phyloP scores from a whole-genome alignment of 1,140 invertebrate genomes.

The Tetramorium simillimum region DNA sequence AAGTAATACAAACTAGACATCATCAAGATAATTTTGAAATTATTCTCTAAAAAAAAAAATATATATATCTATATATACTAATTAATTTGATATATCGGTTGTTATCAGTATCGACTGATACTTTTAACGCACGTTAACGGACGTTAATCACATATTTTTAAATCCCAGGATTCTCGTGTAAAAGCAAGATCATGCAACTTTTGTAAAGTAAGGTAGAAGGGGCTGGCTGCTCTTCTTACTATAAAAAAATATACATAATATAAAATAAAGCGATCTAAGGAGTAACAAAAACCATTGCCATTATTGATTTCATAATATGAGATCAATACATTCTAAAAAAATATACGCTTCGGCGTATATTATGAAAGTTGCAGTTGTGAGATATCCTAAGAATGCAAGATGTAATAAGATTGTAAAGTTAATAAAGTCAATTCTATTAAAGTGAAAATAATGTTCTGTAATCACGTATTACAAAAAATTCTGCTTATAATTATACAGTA shows the following conservation, averaged over 20 bases:
- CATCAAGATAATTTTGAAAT: neutral
- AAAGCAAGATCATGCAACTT: slow-evolving; percentile 57
- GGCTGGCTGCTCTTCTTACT: slow-evolving; percentile 21
- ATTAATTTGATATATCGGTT: neutral
- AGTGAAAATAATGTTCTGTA: neutral
- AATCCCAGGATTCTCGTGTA: slow-evolving; percentile 24
- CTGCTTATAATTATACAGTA: neutral
- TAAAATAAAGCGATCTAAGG: slow-evolving; percentile 15
- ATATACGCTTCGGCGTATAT: slow-evolving; percentile 5
- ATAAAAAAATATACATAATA: slow-evolving; percentile 42
- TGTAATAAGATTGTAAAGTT: slow-evolving; percentile 13
- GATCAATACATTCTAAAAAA: slow-evolving; percentile 52
- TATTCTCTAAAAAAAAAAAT: neutral
- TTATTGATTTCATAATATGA: slow-evolving; percentile 33
- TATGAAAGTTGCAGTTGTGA: slow-evolving; percentile 46
- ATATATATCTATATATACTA: neutral
- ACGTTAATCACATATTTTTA: slow-evolving; percentile 33
- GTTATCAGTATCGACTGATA: neutral
- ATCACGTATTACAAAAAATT: neutral
- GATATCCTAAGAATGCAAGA: slow-evolving; percentile 76
- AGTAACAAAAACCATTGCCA: slow-evolving; percentile 29
- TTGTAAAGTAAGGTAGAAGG: slow-evolving; percentile 29
- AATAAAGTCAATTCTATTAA: neutral
- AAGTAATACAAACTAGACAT: neutral
- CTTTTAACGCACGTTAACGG: neutral